Evolutionary conservation across 2,888 invertebrate species (phyloP).

Genomic region (Eristalis pertinax): DNA sequence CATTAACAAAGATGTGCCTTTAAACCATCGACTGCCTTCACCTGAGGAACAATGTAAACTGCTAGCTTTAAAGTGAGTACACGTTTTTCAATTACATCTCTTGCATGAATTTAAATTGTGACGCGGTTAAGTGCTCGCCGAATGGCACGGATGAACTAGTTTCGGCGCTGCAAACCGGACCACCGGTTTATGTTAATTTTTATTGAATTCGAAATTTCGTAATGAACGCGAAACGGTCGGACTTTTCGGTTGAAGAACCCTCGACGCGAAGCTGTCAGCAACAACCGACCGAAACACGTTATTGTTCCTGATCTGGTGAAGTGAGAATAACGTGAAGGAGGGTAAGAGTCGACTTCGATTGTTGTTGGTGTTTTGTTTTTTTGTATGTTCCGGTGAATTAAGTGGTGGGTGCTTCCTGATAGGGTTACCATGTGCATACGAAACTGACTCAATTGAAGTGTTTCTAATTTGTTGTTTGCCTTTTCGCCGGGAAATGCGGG

Average conservation of each 20-base stretch:
- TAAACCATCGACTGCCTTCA: conserved; percentile 93
- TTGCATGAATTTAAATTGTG: neutral
- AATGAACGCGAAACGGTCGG: conserved; percentile 21
- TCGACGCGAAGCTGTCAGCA: conserved; percentile 46
- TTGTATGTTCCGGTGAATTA: conserved; percentile 33
- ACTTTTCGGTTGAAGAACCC: conserved; percentile 52
- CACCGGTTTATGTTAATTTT: conserved; percentile 60
- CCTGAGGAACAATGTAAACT: conserved; percentile 93
- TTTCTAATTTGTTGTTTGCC: conserved; percentile 46
- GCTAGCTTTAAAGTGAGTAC: conserved; percentile 89
- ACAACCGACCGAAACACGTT: conserved; percentile 57
- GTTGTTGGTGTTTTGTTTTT: neutral
- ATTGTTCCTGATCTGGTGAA: conserved; percentile 53
- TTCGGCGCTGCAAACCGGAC: conserved; percentile 36
- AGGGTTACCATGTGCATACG: conserved; percentile 49
- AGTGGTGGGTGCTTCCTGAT: conserved; percentile 57
- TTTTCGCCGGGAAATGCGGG: neutral
- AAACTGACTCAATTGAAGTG: conserved; percentile 37
- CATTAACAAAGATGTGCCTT: conserved; percentile 83
- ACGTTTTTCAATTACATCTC: no score
- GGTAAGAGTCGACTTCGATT: neutral
- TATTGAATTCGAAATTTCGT: conserved; percentile 36
- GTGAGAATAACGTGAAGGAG: conserved; percentile 51
- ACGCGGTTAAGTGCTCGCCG: conserved; percentile 13
- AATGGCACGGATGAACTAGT: conserved; percentile 54